Conservation (phyloP, 2,888 invertebrate genomes). For the Orthosia cruda region DNA sequence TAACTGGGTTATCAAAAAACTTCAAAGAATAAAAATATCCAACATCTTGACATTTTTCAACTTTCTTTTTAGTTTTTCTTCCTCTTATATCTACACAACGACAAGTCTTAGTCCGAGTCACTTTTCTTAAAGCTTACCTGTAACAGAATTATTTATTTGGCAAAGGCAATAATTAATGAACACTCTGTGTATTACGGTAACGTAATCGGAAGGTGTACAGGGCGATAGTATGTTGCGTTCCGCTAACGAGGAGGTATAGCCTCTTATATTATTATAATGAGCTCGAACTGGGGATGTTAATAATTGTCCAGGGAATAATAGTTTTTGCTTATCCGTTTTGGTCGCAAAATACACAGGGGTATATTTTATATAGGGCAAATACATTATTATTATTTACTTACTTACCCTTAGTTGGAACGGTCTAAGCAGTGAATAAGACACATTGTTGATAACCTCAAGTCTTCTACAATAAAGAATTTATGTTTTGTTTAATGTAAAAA, state of each 20-base stretch:
- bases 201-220: conserved; percentile 40
- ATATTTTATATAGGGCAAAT: no score
- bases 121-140: neutral
- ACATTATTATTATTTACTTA: no score
- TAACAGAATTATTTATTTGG: conserved; percentile 9
- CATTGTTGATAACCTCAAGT: conserved; percentile 2
- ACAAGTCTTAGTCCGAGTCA: neutral
- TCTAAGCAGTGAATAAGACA: conserved; percentile 10
- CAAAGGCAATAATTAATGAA: conserved; percentile 49
- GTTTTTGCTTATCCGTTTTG: neutral
- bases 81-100: neutral
- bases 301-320: neutral
- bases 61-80: neutral
- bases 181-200: conserved; percentile 26
- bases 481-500: neutral
- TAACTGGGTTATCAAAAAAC: no score
- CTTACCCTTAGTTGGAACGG: neutral
- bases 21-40: no score
- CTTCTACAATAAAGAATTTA: conserved; percentile 19
- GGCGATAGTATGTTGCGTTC: conserved; percentile 54
- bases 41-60: neutral
- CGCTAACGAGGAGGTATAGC: conserved; percentile 47
- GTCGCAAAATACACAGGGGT: neutral
- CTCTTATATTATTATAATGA: conserved; percentile 45
- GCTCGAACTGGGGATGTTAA: conserved; percentile 23